These are phyloP conservation scores for Drosophila anceps DNA, from an alignment of 2,888 invertebrate species.

Conservation along the genomic window DNA sequence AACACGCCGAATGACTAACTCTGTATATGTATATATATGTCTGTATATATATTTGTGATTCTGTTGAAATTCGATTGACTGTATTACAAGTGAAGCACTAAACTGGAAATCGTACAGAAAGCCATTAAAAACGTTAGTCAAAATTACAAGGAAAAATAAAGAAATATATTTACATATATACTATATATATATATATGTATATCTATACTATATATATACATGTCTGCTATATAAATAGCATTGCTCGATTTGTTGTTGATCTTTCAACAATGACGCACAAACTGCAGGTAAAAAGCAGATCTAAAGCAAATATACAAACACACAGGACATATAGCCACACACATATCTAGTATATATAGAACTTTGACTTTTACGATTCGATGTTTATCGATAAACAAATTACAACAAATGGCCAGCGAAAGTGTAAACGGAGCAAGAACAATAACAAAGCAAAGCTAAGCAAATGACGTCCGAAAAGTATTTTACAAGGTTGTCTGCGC, in stretches of 20 bases:
- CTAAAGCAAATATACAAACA: slow-evolving; percentile 39
- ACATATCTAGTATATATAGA: slow-evolving; percentile 21
- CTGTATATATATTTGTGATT: slow-evolving; percentile 15
- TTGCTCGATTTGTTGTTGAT: slow-evolving; percentile 29
- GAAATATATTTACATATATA: background rate
- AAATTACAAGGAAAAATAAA: slow-evolving; percentile 46
- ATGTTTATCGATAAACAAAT: slow-evolving; percentile 65
- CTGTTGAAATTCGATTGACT: slow-evolving; percentile 45
- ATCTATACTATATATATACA: slow-evolving; percentile 4
- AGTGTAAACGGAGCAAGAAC: slow-evolving; percentile 44
- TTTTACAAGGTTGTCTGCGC: slow-evolving; percentile 76
- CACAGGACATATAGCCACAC: slow-evolving; percentile 16
- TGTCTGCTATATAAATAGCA: slow-evolving; percentile 37
- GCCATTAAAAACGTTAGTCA: slow-evolving; percentile 36
- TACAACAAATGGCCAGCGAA: slow-evolving; percentile 63
- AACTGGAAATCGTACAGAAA: slow-evolving; percentile 20
- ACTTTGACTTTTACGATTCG: slow-evolving; percentile 63
- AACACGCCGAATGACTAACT: background rate
- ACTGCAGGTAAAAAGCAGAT: slow-evolving; percentile 44
- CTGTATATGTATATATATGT: background rate
- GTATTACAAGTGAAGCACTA: slow-evolving; percentile 30
- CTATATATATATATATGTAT: background rate
- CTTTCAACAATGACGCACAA: slow-evolving; percentile 51
- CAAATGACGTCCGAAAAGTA: slow-evolving; percentile 76
- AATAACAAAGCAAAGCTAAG: slow-evolving; percentile 32